Conservation (phyloP, 2,113 vertebrate species). For the Meriones unguiculatus region DNA sequence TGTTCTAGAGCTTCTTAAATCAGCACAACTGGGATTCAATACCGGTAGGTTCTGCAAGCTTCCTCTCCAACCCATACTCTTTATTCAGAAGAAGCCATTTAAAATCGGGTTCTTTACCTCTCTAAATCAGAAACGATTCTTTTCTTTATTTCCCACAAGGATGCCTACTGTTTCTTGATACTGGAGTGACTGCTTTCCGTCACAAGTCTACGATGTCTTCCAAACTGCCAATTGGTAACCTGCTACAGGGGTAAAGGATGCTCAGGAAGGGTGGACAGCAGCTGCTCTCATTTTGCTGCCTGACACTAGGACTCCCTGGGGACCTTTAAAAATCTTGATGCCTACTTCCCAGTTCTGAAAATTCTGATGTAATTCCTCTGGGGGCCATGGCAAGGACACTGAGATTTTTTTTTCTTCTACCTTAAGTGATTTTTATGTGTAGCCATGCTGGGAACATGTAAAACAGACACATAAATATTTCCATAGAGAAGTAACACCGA, state of each 20-base stretch:
- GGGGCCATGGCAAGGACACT: not conserved
- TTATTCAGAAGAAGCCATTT: not conserved
- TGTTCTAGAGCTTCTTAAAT: not conserved
- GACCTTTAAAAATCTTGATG: not conserved
- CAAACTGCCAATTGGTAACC: not conserved
- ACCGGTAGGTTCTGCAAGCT: not conserved
- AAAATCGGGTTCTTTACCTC: not conserved
- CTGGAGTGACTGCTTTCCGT: slow-evolving; percentile 35
- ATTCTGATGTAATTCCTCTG: slow-evolving; percentile 18
- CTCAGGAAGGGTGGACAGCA: not conserved
- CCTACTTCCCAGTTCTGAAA: not conserved
- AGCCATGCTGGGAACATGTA: not conserved
- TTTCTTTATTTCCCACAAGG: not conserved
- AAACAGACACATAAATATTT: slow-evolving; percentile 21
- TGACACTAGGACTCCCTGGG: not conserved
- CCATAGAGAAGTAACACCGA: slow-evolving; percentile 19
- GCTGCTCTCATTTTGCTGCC: not conserved
- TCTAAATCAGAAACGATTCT: not conserved
- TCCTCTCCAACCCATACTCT: not conserved
- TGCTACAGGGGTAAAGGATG: not conserved
- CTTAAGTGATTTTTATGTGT: not conserved
- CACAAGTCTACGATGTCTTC: not conserved
- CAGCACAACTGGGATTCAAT: not conserved
- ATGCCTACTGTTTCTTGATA: not conserved
- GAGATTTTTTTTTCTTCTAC: slow-evolving; percentile 1